Conservation (phyloP, 2,113 vertebrate species). For the Sinocyclocheilus maitianheensis region DNA sequence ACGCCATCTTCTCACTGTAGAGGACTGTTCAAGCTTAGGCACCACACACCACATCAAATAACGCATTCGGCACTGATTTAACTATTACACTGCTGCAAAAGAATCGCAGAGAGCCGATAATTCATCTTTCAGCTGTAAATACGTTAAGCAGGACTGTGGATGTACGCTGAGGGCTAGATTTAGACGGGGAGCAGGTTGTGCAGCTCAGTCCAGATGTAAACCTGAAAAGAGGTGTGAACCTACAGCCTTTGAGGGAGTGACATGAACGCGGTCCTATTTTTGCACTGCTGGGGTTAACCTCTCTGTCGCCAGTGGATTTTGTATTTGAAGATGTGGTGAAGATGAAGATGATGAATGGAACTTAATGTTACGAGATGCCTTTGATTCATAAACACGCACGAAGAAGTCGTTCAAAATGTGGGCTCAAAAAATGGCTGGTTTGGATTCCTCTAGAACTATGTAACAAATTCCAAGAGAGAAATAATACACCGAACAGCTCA, state of each 20-base stretch:
- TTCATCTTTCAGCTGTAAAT: constrained; percentile 8
- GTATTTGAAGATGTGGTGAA: neutral
- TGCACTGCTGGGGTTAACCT: constrained; percentile 33
- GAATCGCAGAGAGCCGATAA: constrained; percentile 46
- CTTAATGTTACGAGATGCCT: neutral
- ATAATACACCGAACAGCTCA: neutral
- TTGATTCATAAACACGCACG: neutral
- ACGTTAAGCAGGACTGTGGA: neutral
- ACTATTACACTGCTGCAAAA: constrained; percentile 70
- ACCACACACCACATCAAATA: constrained; percentile 53
- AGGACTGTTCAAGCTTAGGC: constrained; percentile 71
- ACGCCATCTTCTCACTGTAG: constrained; percentile 82
- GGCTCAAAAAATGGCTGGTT: neutral
- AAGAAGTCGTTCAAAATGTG: neutral
- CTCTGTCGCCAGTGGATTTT: constrained; percentile 22
- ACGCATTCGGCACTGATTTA: constrained; percentile 73
- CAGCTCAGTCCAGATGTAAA: constrained; percentile 68
- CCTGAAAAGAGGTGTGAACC: constrained; percentile 57
- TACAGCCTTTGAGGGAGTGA: constrained; percentile 52
- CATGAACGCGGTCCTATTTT: constrained; percentile 52
- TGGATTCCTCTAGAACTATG: neutral
- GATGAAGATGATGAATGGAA: neutral
- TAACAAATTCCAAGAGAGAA: neutral
- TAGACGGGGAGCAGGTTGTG: constrained; percentile 38
- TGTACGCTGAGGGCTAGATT: neutral